Conservation (phyloP, 2,888 invertebrate genomes). For the Callyntrura sp. region DNA sequence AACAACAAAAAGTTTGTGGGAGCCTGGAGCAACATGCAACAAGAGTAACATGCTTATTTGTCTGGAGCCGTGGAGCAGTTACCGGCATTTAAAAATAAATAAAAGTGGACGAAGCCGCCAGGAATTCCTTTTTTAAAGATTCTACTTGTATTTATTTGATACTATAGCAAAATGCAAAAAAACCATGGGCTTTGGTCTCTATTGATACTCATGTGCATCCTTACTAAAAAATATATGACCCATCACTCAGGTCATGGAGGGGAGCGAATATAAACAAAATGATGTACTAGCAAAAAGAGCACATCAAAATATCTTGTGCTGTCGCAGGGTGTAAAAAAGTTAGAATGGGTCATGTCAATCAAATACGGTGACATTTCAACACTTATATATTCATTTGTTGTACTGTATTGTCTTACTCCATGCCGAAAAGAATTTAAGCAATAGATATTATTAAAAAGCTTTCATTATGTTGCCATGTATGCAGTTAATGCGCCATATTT, state of each 20-base stretch:
- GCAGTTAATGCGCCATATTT: neutral
- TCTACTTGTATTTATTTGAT: too few species aligned
- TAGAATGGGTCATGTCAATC: slow-evolving; percentile 62
- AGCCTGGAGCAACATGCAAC: too few species aligned
- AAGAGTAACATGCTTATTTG: too few species aligned
- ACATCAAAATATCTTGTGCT: neutral
- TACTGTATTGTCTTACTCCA: neutral
- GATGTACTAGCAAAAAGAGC: slow-evolving; percentile 19
- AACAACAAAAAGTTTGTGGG: too few species aligned
- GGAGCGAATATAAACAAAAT: slow-evolving; percentile 53
- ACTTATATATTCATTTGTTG: slow-evolving; percentile 33
- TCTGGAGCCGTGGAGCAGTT: too few species aligned
- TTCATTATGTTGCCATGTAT: neutral
- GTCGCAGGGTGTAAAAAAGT: slow-evolving; percentile 47
- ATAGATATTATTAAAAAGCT: neutral
- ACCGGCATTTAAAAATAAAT: neutral
- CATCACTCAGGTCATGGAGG: neutral
- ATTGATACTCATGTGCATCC: too few species aligned
- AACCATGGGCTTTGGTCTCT: too few species aligned
- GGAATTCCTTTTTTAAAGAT: too few species aligned
- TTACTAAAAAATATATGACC: neutral
- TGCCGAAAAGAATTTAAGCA: neutral
- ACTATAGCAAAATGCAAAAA: too few species aligned
- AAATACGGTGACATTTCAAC: slow-evolving; percentile 51
- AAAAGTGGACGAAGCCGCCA: neutral